phyloP scores from a whole-genome alignment of 2,113 vertebrate genomes.

The Nycticryphes semicollaris region DNA sequence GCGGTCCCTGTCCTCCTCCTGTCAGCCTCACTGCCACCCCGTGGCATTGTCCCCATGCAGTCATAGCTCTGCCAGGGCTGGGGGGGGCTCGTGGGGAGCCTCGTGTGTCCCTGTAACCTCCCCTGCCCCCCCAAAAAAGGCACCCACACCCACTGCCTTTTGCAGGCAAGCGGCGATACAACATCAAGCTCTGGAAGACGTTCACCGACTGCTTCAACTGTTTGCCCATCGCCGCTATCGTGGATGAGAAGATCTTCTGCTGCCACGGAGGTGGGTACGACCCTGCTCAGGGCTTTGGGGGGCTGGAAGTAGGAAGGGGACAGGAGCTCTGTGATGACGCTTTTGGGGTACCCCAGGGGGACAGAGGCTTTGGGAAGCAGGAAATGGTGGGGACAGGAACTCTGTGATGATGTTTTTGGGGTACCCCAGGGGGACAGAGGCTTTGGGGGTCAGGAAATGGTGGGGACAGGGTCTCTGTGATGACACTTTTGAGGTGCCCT shows the following conservation, averaged over 20 bases:
- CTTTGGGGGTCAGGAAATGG: neutral
- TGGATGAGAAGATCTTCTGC: conserved; percentile 98
- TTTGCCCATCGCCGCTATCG: conserved; percentile 93
- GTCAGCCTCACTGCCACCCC: too few species aligned
- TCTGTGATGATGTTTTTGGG: neutral
- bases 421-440: too few species aligned
- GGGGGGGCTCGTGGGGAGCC: neutral
- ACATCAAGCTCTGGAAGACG: conserved; percentile 98
- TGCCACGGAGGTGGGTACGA: conserved; percentile 88
- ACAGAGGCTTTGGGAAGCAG: too few species aligned
- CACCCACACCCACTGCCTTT: neutral
- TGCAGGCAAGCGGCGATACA: conserved; percentile 94
- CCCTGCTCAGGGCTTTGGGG: neutral
- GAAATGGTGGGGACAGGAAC: too few species aligned
- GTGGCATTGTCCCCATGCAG: neutral
- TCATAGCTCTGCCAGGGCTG: rapidly evolving
- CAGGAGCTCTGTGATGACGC: too few species aligned
- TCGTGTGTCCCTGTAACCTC: neutral
- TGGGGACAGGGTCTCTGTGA: neutral
- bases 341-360: too few species aligned
- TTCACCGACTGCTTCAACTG: conserved; percentile 99
- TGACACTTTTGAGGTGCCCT: too few species aligned
- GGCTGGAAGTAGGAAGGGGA: neutral
- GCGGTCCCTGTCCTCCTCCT: neutral
- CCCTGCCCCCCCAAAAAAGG: neutral